Evolutionary conservation across 2,797 vertebrate species (phyloP).

Genomic region (Lepilemur ruficaudatus): DNA sequence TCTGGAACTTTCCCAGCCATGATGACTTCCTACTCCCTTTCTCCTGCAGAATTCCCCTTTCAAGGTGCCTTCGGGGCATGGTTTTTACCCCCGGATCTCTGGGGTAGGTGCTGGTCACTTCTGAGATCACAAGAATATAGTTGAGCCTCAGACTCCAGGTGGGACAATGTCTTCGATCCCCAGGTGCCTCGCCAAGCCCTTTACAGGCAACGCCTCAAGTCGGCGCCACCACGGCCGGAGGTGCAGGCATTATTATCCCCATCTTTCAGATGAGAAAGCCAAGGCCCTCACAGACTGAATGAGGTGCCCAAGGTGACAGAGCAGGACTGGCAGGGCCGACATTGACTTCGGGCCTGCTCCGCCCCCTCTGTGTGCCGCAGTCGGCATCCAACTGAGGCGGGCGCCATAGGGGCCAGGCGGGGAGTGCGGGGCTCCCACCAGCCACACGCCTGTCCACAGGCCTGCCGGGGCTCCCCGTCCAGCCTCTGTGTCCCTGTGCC

Average conservation of each 20-base stretch:
- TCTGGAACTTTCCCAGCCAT: background rate
- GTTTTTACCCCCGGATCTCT: background rate
- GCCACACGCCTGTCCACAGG: fast-evolving
- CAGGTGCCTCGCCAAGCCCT: background rate
- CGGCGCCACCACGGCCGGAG: fast-evolving
- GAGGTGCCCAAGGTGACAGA: background rate
- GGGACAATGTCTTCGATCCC: fast-evolving
- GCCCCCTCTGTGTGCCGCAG: background rate
- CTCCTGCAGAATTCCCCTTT: background rate
- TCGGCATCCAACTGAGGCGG: background rate
- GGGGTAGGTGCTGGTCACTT: background rate
- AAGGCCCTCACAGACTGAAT: background rate
- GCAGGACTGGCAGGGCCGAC: background rate
- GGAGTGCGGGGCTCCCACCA: background rate
- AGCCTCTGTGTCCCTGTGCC: background rate
- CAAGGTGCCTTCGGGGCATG: background rate
- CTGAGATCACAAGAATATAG: background rate
- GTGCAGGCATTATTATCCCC: background rate
- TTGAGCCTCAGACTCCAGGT: background rate
- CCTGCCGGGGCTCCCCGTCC: background rate
- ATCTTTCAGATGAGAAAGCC: background rate
- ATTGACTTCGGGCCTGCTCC: background rate
- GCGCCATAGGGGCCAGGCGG: background rate
- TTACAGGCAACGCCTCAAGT: fast-evolving
- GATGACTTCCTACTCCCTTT: background rate